phyloP scores from a whole-genome alignment of 2,113 vertebrate species.

The Notarius quadriscutis region DNA sequence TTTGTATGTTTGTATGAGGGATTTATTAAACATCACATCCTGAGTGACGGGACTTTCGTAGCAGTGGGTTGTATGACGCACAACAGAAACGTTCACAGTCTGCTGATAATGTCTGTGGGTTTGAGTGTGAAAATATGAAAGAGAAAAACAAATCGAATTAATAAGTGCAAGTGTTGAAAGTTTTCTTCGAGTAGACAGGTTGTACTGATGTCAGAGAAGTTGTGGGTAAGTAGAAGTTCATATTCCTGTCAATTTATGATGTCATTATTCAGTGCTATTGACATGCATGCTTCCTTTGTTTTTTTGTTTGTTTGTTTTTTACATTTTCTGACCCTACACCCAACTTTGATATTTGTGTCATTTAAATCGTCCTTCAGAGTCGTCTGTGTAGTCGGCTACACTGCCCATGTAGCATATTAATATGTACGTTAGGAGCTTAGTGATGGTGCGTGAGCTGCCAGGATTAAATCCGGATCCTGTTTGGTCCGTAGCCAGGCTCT shows the following conservation, averaged over 20 bases:
- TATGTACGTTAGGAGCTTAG: not conserved
- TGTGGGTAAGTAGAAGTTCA: not conserved
- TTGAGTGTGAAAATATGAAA: not conserved
- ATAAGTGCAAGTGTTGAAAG: not conserved
- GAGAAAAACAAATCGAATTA: not conserved
- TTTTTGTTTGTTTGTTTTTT: not conserved
- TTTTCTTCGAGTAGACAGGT: not conserved
- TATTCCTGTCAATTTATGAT: not conserved
- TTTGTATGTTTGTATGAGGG: not conserved
- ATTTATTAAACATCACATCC: not conserved
- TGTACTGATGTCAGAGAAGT: not conserved
- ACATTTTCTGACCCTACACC: not conserved
- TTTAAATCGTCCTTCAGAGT: not conserved
- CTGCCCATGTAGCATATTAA: not conserved
- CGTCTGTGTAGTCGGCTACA: not conserved
- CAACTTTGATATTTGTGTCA: not conserved
- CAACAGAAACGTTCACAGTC: not conserved
- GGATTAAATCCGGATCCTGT: constrained; percentile 38
- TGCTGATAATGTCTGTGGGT: not conserved
- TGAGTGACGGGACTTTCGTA: not conserved
- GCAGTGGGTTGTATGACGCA: not conserved
- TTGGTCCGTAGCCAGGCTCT: constrained; percentile 23
- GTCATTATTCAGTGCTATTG: not conserved
- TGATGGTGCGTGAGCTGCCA: constrained; percentile 5
- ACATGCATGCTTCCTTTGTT: not conserved